These are phyloP conservation scores for Sinocyclocheilus anophthalmus DNA, from an alignment of 2,113 vertebrate species.

Conservation along the genomic window DNA sequence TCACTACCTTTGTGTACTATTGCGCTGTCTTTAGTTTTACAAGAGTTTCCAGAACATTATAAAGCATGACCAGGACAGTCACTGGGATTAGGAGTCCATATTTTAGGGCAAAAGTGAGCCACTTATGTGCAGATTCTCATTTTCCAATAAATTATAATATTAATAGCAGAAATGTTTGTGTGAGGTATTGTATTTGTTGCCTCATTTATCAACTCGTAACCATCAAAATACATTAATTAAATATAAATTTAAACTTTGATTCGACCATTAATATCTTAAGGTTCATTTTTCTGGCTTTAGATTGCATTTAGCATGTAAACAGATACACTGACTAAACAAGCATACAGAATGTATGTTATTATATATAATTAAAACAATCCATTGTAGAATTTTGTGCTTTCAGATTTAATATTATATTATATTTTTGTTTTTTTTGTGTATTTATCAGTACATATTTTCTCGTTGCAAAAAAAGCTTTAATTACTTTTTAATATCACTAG, in stretches of 20 bases:
- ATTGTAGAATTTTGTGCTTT: neutral
- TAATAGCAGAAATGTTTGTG: neutral
- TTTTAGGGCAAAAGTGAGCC: neutral
- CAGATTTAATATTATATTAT: neutral
- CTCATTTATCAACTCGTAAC: neutral
- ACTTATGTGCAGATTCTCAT: neutral
- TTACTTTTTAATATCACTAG: no score
- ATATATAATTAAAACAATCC: neutral
- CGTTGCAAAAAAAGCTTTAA: no score
- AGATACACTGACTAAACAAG: neutral
- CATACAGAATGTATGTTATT: neutral
- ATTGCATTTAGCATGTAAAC: neutral
- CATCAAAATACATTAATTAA: neutral
- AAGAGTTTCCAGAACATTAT: slow-evolving; percentile 1
- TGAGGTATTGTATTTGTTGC: neutral
- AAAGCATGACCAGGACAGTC: slow-evolving; percentile 15
- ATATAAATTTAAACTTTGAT: no score
- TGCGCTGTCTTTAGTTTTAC: neutral
- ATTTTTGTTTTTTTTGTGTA: no score
- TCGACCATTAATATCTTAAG: no score
- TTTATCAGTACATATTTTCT: no score
- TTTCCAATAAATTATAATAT: neutral
- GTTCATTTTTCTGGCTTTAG: no score
- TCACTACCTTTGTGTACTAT: neutral
- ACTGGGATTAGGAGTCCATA: neutral